These are phyloP conservation scores for Phytoseiulus persimilis DNA, from an alignment of 2,888 invertebrate genomes.

Conservation along the genomic window DNA sequence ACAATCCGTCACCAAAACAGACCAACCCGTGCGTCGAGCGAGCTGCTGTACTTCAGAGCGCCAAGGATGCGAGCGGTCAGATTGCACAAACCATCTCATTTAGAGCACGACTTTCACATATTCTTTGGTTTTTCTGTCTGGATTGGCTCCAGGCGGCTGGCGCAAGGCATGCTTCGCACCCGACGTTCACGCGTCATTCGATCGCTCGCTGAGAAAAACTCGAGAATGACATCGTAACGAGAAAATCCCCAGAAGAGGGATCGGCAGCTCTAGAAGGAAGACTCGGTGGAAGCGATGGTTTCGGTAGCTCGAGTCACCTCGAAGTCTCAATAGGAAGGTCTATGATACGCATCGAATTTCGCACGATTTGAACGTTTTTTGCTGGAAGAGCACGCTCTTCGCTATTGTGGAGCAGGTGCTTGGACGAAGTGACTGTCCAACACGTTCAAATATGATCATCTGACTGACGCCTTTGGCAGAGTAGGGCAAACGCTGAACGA, in stretches of 20 bases:
- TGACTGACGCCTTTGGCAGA: not conserved
- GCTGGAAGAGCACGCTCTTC: not conserved
- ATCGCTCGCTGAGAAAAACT: not conserved
- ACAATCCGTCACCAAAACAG: no score
- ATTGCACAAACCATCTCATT: no score
- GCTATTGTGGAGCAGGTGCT: not conserved
- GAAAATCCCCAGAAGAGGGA: not conserved
- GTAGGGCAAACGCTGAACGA: not conserved
- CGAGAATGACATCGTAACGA: not conserved
- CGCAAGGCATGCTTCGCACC: not conserved
- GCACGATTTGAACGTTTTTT: not conserved
- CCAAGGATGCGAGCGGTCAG: no score
- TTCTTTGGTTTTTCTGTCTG: not conserved
- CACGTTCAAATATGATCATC: not conserved
- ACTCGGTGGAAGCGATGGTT: not conserved
- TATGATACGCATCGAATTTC: not conserved
- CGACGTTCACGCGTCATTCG: not conserved
- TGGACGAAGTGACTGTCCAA: not conserved
- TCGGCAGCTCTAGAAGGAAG: not conserved
- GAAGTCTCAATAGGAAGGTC: not conserved
- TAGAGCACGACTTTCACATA: not conserved
- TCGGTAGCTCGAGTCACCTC: not conserved
- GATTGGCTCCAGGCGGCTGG: not conserved
- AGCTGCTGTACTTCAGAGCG: no score
- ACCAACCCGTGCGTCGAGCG: no score